A percentile compares a stretch with the other conserved stretches of the same genome.
phyloP scores from a whole-genome alignment of 2,113 vertebrate genomes.

The Pyxicephalus adspersus region DNA sequence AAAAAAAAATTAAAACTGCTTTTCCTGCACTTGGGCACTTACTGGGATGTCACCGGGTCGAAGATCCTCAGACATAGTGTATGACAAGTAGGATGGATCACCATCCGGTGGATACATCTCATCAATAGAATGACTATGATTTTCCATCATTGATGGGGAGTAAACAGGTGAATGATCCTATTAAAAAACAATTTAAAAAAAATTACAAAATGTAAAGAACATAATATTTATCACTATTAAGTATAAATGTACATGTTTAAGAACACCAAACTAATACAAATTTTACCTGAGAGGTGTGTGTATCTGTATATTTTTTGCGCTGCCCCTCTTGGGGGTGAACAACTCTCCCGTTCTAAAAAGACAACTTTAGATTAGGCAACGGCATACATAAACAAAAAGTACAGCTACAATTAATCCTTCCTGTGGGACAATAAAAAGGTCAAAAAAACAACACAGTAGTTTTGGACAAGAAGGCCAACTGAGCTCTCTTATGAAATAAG shows the following conservation, averaged over 20 bases:
- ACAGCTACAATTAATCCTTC: too few species aligned
- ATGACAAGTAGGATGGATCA: constrained; percentile 35
- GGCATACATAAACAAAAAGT: too few species aligned
- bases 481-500: too few species aligned
- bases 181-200: background rate
- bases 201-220: too few species aligned
- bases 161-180: constrained; percentile 41
- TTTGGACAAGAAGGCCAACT: too few species aligned
- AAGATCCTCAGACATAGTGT: constrained; percentile 28
- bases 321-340: constrained; percentile 14
- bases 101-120: constrained; percentile 40
- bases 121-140: constrained; percentile 28
- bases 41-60: constrained; percentile 19
- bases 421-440: too few species aligned
- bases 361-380: too few species aligned
- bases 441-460: too few species aligned
- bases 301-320: constrained; percentile 26
- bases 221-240: too few species aligned
- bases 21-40: background rate
- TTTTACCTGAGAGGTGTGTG: constrained; percentile 18
- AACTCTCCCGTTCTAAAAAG: constrained; percentile 22
- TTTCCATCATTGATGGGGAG: constrained; percentile 44
- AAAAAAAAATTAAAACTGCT: background rate
- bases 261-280: too few species aligned
- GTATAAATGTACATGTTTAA: too few species aligned